These are phyloP conservation scores for Macroramphosus scolopax DNA, from an alignment of 2,797 vertebrate species.

Conservation along the genomic window DNA sequence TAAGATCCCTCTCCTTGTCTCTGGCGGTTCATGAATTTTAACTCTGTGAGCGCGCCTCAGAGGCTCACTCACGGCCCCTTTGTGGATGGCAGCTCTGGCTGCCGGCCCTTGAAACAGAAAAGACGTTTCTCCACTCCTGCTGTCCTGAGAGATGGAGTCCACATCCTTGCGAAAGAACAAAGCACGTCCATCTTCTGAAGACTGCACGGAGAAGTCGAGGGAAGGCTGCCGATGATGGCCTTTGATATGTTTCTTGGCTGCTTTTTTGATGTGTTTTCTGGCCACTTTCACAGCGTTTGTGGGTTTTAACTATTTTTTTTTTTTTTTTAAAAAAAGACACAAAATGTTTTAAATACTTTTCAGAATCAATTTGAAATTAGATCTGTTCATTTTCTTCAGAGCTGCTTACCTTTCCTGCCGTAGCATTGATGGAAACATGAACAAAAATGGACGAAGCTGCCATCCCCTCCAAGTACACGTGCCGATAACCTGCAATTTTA, in stretches of 20 bases:
- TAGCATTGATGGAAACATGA: slow-evolving; percentile 86
- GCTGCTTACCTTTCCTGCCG: slow-evolving; percentile 87
- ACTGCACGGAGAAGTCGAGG: slow-evolving; percentile 82
- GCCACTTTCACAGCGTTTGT: slow-evolving; percentile 71
- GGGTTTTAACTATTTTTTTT: slow-evolving; percentile 70
- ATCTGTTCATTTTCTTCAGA: slow-evolving; percentile 4
- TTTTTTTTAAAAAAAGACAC: slow-evolving; percentile 30
- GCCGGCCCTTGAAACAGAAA: slow-evolving; percentile 44
- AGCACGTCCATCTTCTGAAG: slow-evolving; percentile 79
- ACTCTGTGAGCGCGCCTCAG: slow-evolving; percentile 80
- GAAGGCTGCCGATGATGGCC: slow-evolving; percentile 81
- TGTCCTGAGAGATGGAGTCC: slow-evolving; percentile 79
- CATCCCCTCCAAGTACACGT: slow-evolving; percentile 96
- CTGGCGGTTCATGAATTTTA: slow-evolving; percentile 78
- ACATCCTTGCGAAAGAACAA: slow-evolving; percentile 80
- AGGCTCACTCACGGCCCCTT: slow-evolving; percentile 83
- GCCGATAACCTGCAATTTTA: slow-evolving; percentile 85
- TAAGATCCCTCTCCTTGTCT: slow-evolving; percentile 72
- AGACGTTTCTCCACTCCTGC: slow-evolving; percentile 72
- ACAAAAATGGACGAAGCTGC: slow-evolving; percentile 95
- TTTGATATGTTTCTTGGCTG: slow-evolving; percentile 71
- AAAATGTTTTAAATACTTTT: background rate
- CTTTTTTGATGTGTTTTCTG: slow-evolving; percentile 75
- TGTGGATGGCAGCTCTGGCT: slow-evolving; percentile 69
- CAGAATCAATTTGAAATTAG: background rate